Base-by-base conservation (phyloP, 1,140 invertebrate genomes). In the Maconellicoccus hirsutus region DNA sequence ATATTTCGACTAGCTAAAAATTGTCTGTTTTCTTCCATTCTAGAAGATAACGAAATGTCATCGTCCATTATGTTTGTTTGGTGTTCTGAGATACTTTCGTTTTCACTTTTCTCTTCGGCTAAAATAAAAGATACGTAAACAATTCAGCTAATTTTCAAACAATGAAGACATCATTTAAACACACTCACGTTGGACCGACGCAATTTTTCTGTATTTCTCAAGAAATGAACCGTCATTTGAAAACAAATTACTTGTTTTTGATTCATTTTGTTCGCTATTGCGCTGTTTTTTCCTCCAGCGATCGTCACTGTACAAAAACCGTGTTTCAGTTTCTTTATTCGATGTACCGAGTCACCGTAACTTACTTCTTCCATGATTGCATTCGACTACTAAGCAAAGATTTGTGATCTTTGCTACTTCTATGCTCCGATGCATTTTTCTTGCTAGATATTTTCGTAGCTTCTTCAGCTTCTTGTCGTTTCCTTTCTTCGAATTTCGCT, bases 181-280 rank as follows among this genome's bases (percentile, higher is more conserved):
- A 52, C 6, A 16, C 70, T 70, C 23, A 70, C 70, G 16, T 70
- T 70, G n/a, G 16, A 8, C n/a, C 77, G 81, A 84, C 0, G 85
- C 81, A 72, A 90, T 82, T 77, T 86, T 87, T 75, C 86, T 89
- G 76, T 89, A 92, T 71, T 90, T 87, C 77, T 88, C 88, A 74
- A 92, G 79, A 77, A 92, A 92, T 75, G 86, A 89, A 6, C 90
- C 90, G 81, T 92, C 90, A 81, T 91, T 91, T 22, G 85, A 86
- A 79, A 91, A 92, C 69, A 86, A 80, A 78, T 84, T 29, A 39
- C 73, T 69, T 14, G 25, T 29, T n/a, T 71, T 71, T 19, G 70
- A 71, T 21, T 52, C 29, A 52, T 6, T 59, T 52, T 52, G 63
- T 61, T 39, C 19, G 23, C 19, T 23, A 39, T 23, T 26, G 3